phyloP scores from a whole-genome alignment of 1,140 invertebrate species.

The Rhysida immarginata region DNA sequence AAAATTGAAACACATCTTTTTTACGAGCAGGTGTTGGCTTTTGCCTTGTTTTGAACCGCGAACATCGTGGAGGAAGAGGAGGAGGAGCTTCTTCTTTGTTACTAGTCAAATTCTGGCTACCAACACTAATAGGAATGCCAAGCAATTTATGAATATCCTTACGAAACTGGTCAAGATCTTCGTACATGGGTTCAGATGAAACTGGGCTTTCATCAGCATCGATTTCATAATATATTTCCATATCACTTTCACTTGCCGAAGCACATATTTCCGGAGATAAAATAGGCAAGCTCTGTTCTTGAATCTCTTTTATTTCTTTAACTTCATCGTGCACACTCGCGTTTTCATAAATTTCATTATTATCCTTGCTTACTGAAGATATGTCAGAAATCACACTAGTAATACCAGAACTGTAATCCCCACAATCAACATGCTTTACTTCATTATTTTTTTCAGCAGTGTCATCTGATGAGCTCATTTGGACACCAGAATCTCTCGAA shows the following conservation, averaged over 20 bases:
- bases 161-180: conserved; percentile 9
- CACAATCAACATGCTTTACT: no score
- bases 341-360: not conserved
- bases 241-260: not conserved
- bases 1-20: not conserved
- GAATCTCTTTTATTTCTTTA: no score
- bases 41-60: not conserved
- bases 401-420: not conserved
- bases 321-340: not conserved
- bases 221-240: not conserved
- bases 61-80: conserved; percentile 3
- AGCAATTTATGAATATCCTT: conserved; percentile 11
- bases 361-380: not conserved
- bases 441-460: not conserved
- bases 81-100: conserved; percentile 2
- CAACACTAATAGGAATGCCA: conserved; percentile 2
- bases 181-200: conserved; percentile 3
- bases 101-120: not conserved
- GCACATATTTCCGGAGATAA: not conserved
- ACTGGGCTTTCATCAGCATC: not conserved
- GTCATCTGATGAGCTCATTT: not conserved
- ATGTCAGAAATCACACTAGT: not conserved
- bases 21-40: not conserved
- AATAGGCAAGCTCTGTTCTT: no score
- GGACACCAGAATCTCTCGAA: conserved; percentile 6